A percentile compares a stretch with the other conserved stretches of the same genome.
Conservation (phyloP, 2,888 invertebrate genomes). For the Adelognathus sp. region DNA sequence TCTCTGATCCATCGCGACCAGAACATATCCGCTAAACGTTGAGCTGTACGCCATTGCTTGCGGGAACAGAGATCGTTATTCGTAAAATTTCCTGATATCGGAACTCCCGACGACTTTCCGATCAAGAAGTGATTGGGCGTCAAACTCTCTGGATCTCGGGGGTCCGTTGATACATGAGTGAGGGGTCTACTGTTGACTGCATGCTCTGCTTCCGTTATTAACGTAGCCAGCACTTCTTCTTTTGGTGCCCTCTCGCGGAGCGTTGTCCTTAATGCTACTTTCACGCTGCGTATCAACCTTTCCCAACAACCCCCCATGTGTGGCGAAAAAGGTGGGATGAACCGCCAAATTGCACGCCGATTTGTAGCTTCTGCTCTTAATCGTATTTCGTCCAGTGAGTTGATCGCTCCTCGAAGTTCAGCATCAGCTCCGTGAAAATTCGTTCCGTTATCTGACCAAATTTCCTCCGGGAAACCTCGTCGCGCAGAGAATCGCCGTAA, state of each 20-base stretch:
- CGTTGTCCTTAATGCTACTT: conserved; percentile 9
- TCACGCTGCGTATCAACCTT: conserved; percentile 29
- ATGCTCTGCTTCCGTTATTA: conserved; percentile 52
- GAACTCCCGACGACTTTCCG: conserved; percentile 51
- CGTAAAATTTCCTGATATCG: background rate
- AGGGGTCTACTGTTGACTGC: conserved; percentile 56
- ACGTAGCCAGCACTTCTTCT: conserved; percentile 43
- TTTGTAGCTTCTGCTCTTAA: background rate
- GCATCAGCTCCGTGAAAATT: conserved; percentile 31
- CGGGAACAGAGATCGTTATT: conserved; percentile 15
- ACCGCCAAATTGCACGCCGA: conserved; percentile 23
- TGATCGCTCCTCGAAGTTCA: conserved; percentile 19
- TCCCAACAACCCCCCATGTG: conserved; percentile 57
- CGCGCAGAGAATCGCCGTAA: conserved; percentile 45
- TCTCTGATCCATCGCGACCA: conserved; percentile 48
- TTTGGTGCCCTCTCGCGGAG: conserved; percentile 13
- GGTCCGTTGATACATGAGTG: conserved; percentile 65
- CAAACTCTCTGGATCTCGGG: conserved; percentile 54
- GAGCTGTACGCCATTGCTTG: conserved; percentile 37
- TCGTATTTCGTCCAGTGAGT: background rate
- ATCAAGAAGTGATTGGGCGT: conserved; percentile 59
- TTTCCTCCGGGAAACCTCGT: conserved; percentile 26
- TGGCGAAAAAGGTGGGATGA: conserved; percentile 45
- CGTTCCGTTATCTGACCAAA: conserved; percentile 47
- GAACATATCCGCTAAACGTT: conserved; percentile 35